These are phyloP conservation scores for Mythimna pallens DNA, from an alignment of 2,888 invertebrate genomes.

Conservation along the genomic window DNA sequence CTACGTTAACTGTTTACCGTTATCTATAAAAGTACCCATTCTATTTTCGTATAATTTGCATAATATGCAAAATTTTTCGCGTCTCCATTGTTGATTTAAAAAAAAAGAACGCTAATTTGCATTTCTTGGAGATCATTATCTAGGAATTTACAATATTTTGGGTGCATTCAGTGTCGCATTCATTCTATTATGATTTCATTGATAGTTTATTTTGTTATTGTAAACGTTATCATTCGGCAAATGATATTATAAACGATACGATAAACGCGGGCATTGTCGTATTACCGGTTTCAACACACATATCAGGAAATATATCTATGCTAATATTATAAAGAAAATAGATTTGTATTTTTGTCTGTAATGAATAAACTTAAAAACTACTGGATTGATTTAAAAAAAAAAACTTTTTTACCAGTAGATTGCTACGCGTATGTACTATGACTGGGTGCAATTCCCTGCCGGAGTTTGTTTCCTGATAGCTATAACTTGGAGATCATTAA, in stretches of 20 bases:
- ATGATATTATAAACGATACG: too few species aligned
- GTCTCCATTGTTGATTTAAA: conserved; percentile 8
- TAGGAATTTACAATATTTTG: conserved; percentile 6
- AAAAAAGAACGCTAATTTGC: conserved; percentile 9
- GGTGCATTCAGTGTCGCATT: conserved; percentile 26
- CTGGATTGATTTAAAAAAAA: too few species aligned
- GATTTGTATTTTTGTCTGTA: too few species aligned
- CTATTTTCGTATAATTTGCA: not conserved
- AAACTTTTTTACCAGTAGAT: too few species aligned
- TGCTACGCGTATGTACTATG: too few species aligned
- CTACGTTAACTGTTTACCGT: not conserved
- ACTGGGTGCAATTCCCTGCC: too few species aligned
- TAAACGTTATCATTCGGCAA: not conserved
- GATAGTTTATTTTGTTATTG: not conserved
- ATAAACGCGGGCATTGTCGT: not conserved
- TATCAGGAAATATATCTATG: too few species aligned
- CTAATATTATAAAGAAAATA: too few species aligned
- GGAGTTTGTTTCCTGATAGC: too few species aligned
- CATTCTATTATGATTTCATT: not conserved
- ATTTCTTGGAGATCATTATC: not conserved
- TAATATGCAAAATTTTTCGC: not conserved
- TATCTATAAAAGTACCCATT: not conserved
- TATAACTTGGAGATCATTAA: too few species aligned
- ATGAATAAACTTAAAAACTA: too few species aligned
- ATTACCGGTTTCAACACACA: too few species aligned